phyloP scores from a whole-genome alignment of 2,888 invertebrate species.

The Drosophila nr. fundita region DNA sequence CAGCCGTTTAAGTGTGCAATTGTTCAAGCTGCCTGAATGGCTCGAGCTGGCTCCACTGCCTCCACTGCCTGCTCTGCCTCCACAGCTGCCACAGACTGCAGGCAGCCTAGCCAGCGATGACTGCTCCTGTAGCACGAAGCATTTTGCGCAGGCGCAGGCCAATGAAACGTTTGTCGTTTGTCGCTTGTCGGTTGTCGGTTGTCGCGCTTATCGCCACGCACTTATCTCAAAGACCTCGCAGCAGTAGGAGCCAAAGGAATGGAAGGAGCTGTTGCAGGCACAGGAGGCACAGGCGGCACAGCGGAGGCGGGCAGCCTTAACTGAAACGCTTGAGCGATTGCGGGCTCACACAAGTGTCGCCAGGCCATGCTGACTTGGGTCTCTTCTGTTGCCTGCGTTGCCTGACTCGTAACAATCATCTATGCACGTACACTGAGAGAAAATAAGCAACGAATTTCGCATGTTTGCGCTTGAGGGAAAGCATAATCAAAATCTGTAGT shows the following conservation, averaged over 20 bases:
- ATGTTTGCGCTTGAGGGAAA: background rate
- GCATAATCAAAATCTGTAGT: background rate
- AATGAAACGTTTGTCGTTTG: conserved; percentile 61
- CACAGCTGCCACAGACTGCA: conserved; percentile 2
- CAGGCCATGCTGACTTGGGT: conserved; percentile 10
- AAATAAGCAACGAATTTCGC: background rate
- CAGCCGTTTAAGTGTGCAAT: conserved; percentile 74
- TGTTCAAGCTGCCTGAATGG: conserved; percentile 63
- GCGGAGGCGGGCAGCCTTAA: conserved; percentile 29
- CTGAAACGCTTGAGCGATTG: conserved; percentile 62
- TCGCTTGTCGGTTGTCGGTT: conserved; percentile 62
- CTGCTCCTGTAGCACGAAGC: conserved; percentile 37
- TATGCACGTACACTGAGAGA: conserved; percentile 27
- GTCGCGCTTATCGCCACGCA: conserved; percentile 78
- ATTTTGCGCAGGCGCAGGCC: conserved; percentile 67
- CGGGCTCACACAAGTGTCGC: conserved; percentile 67
- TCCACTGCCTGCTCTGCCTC: conserved; percentile 31
- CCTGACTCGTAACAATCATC: conserved; percentile 52
- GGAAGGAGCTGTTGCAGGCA: conserved; percentile 16
- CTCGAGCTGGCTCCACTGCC: conserved; percentile 27
- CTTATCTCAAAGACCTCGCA: conserved; percentile 64
- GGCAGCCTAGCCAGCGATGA: conserved; percentile 3
- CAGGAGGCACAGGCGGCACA: conserved; percentile 6
- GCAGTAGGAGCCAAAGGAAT: conserved; percentile 17
- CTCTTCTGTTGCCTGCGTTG: conserved; percentile 27